Evolutionary conservation across 2,797 vertebrate species (phyloP).

Genomic region (Myiotriccus ornatus): DNA sequence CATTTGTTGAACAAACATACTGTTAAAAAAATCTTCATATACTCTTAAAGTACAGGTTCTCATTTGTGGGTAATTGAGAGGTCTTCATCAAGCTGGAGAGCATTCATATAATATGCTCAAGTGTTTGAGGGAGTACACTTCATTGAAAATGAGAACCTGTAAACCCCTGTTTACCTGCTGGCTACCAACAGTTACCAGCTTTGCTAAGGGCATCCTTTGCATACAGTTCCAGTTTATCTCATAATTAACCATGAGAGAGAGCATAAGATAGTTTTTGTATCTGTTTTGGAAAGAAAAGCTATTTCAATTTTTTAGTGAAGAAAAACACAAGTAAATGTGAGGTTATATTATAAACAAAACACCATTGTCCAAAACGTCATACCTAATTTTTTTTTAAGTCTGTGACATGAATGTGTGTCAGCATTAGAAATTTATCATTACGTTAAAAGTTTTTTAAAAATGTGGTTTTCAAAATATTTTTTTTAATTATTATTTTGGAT

Average conservation of each 20-base stretch:
- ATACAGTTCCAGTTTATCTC: background rate
- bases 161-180: background rate
- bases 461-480: background rate
- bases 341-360: background rate
- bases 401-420: background rate
- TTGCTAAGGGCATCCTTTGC: background rate
- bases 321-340: background rate
- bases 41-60: background rate
- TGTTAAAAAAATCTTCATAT: background rate
- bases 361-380: background rate
- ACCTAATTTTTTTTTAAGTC: background rate
- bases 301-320: background rate
- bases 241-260: background rate
- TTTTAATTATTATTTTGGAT: background rate
- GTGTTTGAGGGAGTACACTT: background rate
- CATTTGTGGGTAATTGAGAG: background rate
- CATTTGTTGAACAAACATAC: rapidly evolving
- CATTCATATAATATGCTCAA: background rate
- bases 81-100: background rate
- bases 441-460: background rate
- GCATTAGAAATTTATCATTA: background rate
- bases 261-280: background rate
- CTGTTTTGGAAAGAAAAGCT: background rate
- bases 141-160: background rate
- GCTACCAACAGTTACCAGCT: background rate